These are phyloP conservation scores for Danaus melanippus DNA, from an alignment of 1,140 invertebrate genomes.

Conservation along the genomic window DNA sequence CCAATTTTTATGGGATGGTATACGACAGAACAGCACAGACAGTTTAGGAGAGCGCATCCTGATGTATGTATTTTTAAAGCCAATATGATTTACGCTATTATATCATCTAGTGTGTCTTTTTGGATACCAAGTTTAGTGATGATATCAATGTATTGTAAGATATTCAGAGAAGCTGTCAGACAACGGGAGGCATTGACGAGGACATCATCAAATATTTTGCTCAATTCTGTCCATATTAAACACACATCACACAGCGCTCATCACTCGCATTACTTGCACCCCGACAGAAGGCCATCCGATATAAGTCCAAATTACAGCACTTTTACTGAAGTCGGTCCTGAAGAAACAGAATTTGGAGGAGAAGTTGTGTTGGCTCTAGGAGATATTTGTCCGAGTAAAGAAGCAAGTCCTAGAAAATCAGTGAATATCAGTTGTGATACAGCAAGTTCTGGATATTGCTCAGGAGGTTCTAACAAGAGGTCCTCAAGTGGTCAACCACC, in stretches of 20 bases:
- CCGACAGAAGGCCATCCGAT: constrained; percentile 73
- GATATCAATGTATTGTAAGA: constrained; percentile 92
- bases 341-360: constrained; percentile 77
- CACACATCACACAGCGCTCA: constrained; percentile 78
- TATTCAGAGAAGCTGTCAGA: constrained; percentile 91
- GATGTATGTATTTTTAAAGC: constrained; percentile 90
- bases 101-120: constrained; percentile 93
- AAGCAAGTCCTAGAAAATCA: constrained; percentile 66
- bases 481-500: constrained; percentile 55
- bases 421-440: constrained; percentile 68
- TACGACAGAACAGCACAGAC: constrained; percentile 84
- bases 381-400: constrained; percentile 62
- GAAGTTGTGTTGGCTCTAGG: constrained; percentile 54
- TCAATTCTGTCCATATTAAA: constrained; percentile 87
- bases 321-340: constrained; percentile 77
- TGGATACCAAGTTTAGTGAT: constrained; percentile 96
- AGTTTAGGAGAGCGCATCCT: constrained; percentile 78
- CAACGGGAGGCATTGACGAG: constrained; percentile 88
- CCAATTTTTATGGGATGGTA: constrained; percentile 96
- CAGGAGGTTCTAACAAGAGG: constrained; percentile 62
- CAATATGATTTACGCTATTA: constrained; percentile 90
- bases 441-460: constrained; percentile 66
- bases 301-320: constrained; percentile 76
- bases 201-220: constrained; percentile 85
- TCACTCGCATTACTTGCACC: constrained; percentile 79